Evolutionary conservation across 2,888 invertebrate species (phyloP).

Genomic region (Leptopilina myrica): DNA sequence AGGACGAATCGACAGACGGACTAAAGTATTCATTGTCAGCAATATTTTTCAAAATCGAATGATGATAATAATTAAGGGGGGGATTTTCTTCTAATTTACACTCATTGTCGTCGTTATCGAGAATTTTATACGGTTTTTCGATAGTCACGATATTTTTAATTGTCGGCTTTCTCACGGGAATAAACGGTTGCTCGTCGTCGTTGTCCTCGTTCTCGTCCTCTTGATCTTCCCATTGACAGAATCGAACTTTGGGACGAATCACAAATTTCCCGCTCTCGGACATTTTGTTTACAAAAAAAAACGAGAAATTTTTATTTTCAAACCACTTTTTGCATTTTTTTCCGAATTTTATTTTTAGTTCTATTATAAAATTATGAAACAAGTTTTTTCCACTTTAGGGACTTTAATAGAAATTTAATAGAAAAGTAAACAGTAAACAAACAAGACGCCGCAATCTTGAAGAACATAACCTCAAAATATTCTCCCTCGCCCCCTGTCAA

Average conservation of each 20-base stretch:
- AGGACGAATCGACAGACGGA: not conserved
- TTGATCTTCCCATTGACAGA: conserved; percentile 53
- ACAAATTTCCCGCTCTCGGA: conserved; percentile 28
- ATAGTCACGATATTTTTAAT: conserved; percentile 59
- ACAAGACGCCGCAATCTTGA: too few species aligned
- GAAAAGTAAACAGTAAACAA: too few species aligned
- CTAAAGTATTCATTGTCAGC: not conserved
- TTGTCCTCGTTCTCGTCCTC: conserved; percentile 35
- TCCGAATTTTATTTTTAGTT: too few species aligned
- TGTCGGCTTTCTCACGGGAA: conserved; percentile 49
- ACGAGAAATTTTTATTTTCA: not conserved
- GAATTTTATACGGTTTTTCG: conserved; percentile 59
- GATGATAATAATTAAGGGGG: too few species aligned
- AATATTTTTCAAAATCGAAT: not conserved
- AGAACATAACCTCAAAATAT: too few species aligned
- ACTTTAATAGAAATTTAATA: too few species aligned
- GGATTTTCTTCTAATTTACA: not conserved
- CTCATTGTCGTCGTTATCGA: not conserved
- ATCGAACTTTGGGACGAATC: conserved; percentile 63
- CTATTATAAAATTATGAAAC: too few species aligned
- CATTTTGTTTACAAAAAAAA: conserved; percentile 12
- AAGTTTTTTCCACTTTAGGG: too few species aligned
- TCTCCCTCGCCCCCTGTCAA: too few species aligned
- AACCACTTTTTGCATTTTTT: not conserved
- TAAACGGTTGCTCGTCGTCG: not conserved